A percentile compares a stretch with the other conserved stretches of the same genome.
These are phyloP conservation scores for Sycophila sp. DNA, from an alignment of 1,140 invertebrate species.

Conservation along the genomic window DNA sequence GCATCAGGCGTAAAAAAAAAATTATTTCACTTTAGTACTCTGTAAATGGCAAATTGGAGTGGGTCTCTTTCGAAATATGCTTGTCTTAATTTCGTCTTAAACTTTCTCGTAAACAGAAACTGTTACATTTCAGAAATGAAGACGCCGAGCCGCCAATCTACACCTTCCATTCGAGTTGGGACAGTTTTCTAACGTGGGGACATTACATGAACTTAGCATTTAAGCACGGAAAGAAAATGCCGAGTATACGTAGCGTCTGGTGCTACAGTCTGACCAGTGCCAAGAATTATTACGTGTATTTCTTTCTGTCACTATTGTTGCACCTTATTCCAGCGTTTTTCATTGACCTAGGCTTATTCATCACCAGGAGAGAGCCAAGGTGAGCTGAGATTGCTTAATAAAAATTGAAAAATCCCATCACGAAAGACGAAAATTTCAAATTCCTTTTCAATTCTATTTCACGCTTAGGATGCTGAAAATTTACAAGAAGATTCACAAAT, in stretches of 20 bases:
- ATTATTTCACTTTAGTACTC: too few relatives aligned
- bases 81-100: too few relatives aligned
- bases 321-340: conserved; percentile 72
- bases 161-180: conserved; percentile 63
- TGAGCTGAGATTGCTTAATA: too few relatives aligned
- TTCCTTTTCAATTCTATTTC: conserved; percentile 13
- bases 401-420: too few relatives aligned
- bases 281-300: conserved; percentile 59
- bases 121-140: conserved; percentile 53
- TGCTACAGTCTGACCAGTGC: conserved; percentile 65
- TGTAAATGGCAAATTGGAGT: too few relatives aligned
- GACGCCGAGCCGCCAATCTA: conserved; percentile 63
- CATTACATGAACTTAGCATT: conserved; percentile 62
- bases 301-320: conserved; percentile 65
- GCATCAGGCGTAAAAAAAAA: too few relatives aligned
- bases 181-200: conserved; percentile 63
- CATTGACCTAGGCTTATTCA: conserved; percentile 66
- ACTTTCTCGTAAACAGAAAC: too few relatives aligned
- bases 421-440: not conserved
- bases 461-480: conserved; percentile 68
- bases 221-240: conserved; percentile 59
- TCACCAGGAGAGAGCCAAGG: conserved; percentile 69
- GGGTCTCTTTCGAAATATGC: too few relatives aligned
- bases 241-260: conserved; percentile 66
- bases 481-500: conserved; percentile 71